Conservation (phyloP, 2,113 vertebrate species). For the Willisornis vidua region DNA sequence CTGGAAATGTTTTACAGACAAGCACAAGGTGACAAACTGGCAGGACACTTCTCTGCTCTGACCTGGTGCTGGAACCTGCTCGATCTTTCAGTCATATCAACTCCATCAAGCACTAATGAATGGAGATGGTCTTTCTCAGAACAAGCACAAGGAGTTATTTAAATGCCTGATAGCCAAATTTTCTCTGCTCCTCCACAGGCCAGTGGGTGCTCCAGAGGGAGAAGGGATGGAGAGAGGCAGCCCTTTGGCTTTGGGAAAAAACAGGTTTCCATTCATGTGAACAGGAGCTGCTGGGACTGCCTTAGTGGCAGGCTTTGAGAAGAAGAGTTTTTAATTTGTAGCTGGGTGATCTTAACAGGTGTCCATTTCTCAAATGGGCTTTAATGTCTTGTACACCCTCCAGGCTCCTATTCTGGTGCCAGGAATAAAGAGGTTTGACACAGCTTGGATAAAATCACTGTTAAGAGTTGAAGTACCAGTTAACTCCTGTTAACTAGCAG, state of each 20-base stretch:
- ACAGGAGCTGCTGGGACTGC: background rate
- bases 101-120: background rate
- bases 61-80: background rate
- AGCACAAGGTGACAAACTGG: background rate
- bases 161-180: background rate
- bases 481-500: background rate
- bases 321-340: background rate
- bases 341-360: background rate
- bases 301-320: background rate
- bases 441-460: background rate
- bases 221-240: background rate
- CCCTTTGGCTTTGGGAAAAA: background rate
- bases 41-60: background rate
- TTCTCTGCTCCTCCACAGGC: background rate
- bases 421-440: background rate
- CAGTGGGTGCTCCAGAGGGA: background rate
- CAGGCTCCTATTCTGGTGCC: background rate
- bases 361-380: background rate
- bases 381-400: rapidly evolving
- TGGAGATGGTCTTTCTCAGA: background rate
- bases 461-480: background rate
- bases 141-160: background rate
- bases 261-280: background rate
- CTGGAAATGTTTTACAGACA: background rate
- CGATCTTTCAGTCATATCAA: background rate